Base-by-base conservation (phyloP, 2,113 vertebrate genomes). In the Pimephales promelas region DNA sequence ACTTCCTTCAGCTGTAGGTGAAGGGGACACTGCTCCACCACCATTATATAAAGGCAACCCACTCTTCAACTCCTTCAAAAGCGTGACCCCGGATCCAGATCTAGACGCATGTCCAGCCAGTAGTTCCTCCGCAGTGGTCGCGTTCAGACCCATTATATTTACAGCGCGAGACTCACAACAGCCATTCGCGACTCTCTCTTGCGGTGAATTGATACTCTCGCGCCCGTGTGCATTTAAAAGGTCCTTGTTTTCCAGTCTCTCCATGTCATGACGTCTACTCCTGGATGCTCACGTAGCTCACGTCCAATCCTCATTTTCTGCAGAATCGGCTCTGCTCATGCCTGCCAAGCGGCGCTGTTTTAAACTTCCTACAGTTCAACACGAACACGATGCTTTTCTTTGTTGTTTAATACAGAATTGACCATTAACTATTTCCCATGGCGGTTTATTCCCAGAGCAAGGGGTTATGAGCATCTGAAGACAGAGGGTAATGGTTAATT, bases 221-320 rank as follows among this genome's bases (percentile, higher is more conserved):
- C 78, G 57, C 86, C 79, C 83, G 83, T 75, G 82, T 81, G 87
- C 89, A 68, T 90, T 92, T 88, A 94, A 86, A 90, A 89, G 90
- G 86, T 92, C 91, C 88, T 85, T 81, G 79, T 86, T 89, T 90
- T 90, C 91, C 92, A 88, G 92, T 88, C 91, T 92, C 93, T 95
- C 94, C 94, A 95, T 95, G 92, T 93, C 92, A 94, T 91, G 16
- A 87, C 87, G 88, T 91, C 92, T 86, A 91, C 90, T 81, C 89
- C 90, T 88, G 89, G 86, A 86, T 89, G 89, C 90, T 90, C 93
- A 93, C 92, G 93, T 92, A 93, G 91, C 90, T 88, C 94, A 94
- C 91, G 93, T 93, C 92, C 93, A 89, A 82, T 86, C 91, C 83
- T 93, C 94, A 95, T 95, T 88, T 94, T 94, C 89, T 88, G 85